Conservation (phyloP, 1,140 invertebrate genomes). For the Aphelinus atriplicis region DNA sequence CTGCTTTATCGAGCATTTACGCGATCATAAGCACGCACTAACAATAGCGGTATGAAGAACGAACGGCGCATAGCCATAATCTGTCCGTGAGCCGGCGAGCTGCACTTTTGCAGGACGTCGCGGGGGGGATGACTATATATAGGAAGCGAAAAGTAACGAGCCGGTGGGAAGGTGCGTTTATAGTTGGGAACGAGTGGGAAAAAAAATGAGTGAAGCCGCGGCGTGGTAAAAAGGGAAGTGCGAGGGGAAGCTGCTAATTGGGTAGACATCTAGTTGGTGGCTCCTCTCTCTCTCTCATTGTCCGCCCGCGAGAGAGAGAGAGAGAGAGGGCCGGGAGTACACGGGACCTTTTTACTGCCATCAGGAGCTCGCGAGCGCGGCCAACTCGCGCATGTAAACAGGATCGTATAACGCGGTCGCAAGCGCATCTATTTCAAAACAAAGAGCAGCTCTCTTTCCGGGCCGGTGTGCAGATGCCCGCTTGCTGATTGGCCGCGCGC, state of each 20-base stretch:
- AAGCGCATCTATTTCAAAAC: neutral
- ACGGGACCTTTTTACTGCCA: too few relatives aligned
- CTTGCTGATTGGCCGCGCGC: conserved; percentile 1
- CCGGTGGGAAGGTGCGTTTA: too few relatives aligned
- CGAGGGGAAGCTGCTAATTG: conserved; percentile 11
- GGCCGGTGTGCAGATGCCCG: too few relatives aligned
- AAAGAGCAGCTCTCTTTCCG: neutral
- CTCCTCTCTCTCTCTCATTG: neutral
- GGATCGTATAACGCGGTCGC: conserved; percentile 45
- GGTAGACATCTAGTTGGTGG: conserved; percentile 17
- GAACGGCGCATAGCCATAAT: too few relatives aligned
- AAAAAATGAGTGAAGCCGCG: neutral
- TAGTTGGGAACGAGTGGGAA: neutral
- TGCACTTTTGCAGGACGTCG: too few relatives aligned
- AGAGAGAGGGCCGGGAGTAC: too few relatives aligned
- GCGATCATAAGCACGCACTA: too few relatives aligned
- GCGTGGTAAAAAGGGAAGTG: neutral
- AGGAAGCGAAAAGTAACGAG: neutral
- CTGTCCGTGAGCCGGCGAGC: too few relatives aligned
- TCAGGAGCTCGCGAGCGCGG: too few relatives aligned
- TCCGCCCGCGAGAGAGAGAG: too few relatives aligned
- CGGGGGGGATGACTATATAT: neutral
- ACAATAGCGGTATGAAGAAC: too few relatives aligned
- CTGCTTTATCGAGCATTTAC: too few relatives aligned
- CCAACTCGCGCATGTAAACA: conserved; percentile 42